A percentile compares a stretch with the other conserved stretches of the same genome.
Conservation (phyloP, 2,113 vertebrate species). For the Rhea pennata region DNA sequence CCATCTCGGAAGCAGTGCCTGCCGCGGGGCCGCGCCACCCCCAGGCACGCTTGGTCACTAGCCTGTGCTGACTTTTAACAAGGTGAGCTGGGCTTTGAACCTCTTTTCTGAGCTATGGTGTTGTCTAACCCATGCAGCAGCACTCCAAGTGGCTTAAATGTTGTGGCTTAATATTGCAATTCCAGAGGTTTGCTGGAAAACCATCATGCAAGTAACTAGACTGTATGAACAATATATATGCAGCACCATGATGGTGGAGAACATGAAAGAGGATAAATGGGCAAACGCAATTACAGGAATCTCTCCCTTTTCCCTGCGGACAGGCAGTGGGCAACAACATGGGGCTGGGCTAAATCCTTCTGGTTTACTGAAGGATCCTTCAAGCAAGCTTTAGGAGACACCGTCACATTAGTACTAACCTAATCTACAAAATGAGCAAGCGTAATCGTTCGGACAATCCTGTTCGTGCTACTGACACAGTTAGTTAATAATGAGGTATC, state of each 20-base stretch:
- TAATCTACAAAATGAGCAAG: neutral
- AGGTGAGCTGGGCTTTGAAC: neutral
- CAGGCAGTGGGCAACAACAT: neutral
- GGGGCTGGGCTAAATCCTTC: rapidly evolving
- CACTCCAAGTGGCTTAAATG: neutral
- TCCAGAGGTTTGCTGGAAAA: neutral
- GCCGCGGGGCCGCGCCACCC: neutral
- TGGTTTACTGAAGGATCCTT: neutral
- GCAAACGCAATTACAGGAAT: neutral
- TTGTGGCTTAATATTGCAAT: neutral
- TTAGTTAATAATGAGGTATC: neutral
- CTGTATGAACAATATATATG: neutral
- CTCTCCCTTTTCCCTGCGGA: neutral
- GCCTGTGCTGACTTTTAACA: neutral
- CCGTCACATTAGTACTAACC: neutral
- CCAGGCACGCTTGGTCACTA: neutral
- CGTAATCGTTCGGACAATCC: neutral
- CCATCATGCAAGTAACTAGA: neutral
- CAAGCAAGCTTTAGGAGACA: neutral
- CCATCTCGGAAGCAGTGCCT: neutral
- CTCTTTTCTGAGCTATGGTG: neutral
- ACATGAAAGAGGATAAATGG: neutral
- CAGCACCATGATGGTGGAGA: neutral
- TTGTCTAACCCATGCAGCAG: neutral
- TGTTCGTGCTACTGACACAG: neutral